Evolutionary conservation across 2,797 vertebrate genomes (phyloP), one percentile per base, ranked within the genome.

Genomic region (Helarctos malayanus): DNA sequence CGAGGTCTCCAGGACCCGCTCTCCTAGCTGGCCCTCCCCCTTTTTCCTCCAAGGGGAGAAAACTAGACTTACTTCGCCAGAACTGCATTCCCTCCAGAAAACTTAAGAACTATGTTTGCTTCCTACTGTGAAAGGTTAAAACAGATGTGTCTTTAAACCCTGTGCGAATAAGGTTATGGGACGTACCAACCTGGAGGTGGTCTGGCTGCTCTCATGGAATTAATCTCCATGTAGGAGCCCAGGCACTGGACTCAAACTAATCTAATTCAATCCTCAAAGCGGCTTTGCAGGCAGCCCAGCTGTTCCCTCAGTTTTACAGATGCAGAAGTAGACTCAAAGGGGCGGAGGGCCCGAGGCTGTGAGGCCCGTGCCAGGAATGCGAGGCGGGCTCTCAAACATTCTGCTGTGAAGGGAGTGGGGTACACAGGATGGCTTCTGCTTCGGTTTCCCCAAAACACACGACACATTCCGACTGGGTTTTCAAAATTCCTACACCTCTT

Each of bases 201-300:
- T 0, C n/a, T 3, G 12, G 32, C 27, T 57, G 29, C 10, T 81
- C n/a, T 29, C 19, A 0, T 0, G 0, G 3, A 4, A 2, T 7
- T 35, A 61, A 69, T 41, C 25, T 2, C 47, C 25, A 4, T 0
- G 0, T 3, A 2, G 12, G 32, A 32, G 76, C 52, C 73, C 52
- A 21, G n/a, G 18, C 5, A 2, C 9, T 3, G n/a, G 13, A 7
- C 35, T 14, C 3, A 29, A 7, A 38, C 41, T 4, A 41, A 47
- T 5, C 15, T 16, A 13, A 12, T 2, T 3, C 73, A 15, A 4
- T 6, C 2, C 16, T 65, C 81, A 16, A 7, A 18, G 4, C 29
- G 3, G 12, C 52, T 83, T 35, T 6, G 45, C 68, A 4, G 13
- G 21, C 75, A 11, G 1, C 12, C 23, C 18, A 0, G 12, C 2